Conservation (phyloP, 2,888 invertebrate genomes). For the Arctia plantaginis region DNA sequence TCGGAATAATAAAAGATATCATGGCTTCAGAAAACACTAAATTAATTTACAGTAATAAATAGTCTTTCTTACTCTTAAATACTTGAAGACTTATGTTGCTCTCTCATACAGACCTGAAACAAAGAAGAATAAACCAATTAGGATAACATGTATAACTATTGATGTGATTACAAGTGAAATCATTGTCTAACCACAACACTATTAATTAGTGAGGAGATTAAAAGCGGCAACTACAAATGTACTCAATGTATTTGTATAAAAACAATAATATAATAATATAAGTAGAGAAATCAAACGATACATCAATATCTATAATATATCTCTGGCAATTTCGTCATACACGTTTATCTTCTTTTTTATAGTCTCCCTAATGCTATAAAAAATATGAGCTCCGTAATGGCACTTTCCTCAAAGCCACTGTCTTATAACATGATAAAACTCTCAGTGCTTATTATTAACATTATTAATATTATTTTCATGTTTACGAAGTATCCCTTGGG, state of each 20-base stretch:
- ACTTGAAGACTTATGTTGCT: conserved; percentile 7
- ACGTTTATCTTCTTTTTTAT: not conserved
- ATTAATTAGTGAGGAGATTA: not conserved
- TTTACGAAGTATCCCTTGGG: not conserved
- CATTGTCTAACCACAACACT: not conserved
- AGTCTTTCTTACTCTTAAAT: conserved; percentile 23
- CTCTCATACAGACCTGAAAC: conserved; percentile 56
- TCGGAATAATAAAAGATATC: not conserved
- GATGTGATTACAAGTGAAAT: not conserved
- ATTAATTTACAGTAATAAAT: not conserved
- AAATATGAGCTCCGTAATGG: not conserved
- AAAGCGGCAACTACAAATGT: too few relatives aligned
- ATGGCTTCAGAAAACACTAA: not conserved
- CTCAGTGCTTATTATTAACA: too few relatives aligned
- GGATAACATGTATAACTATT: not conserved
- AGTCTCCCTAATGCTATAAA: not conserved
- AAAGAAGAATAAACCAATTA: conserved; percentile 36
- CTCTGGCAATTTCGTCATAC: not conserved
- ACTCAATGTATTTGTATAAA: not conserved
- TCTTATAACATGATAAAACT: not conserved
- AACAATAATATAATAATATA: not conserved
- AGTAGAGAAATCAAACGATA: too few relatives aligned
- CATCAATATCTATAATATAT: too few relatives aligned
- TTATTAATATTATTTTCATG: too few relatives aligned
- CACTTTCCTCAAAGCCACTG: not conserved